Conservation (phyloP, 2,888 invertebrate species). For the Melinaea marsaeus region DNA sequence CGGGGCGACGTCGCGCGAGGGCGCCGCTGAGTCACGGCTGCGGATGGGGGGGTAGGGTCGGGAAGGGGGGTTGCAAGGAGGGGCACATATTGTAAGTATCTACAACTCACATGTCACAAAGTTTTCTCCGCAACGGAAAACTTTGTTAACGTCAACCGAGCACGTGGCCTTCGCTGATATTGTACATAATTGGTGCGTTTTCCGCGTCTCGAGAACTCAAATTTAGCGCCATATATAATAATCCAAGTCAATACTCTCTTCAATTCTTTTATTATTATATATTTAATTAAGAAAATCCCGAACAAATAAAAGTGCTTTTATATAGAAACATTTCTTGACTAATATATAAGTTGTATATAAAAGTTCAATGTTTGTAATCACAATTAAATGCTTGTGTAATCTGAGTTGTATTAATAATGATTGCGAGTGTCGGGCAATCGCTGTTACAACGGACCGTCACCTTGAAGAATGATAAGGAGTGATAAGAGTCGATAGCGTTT, state of each 20-base stretch:
- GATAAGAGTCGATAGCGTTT: constrained; percentile 52
- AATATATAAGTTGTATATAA: no score
- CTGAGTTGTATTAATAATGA: constrained; percentile 36
- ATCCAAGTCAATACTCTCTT: constrained; percentile 17
- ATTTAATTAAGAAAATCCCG: background rate
- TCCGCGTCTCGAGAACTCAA: constrained; percentile 40
- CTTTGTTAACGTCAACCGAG: constrained; percentile 77
- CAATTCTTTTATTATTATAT: constrained; percentile 18
- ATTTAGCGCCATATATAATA: constrained; percentile 28
- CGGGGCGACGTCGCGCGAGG: constrained; percentile 76
- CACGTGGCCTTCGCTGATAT: constrained; percentile 73
- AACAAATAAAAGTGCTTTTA: no score
- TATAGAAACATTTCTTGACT: no score
- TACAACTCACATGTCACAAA: constrained; percentile 77
- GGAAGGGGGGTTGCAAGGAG: constrained; percentile 38
- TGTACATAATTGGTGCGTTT: constrained; percentile 62
- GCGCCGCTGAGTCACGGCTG: constrained; percentile 74
- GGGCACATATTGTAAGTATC: constrained; percentile 74
- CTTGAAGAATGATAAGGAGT: constrained; percentile 68
- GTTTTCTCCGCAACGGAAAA: constrained; percentile 76
- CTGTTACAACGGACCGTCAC: constrained; percentile 66
- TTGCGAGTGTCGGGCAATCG: constrained; percentile 57
- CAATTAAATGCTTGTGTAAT: constrained; percentile 4
- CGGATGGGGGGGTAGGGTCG: constrained; percentile 29
- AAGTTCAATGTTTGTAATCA: no score